Evolutionary conservation across 2,797 vertebrate genomes (phyloP), one percentile per base, ranked within the genome.

Genomic region (Rhinella marina): DNA sequence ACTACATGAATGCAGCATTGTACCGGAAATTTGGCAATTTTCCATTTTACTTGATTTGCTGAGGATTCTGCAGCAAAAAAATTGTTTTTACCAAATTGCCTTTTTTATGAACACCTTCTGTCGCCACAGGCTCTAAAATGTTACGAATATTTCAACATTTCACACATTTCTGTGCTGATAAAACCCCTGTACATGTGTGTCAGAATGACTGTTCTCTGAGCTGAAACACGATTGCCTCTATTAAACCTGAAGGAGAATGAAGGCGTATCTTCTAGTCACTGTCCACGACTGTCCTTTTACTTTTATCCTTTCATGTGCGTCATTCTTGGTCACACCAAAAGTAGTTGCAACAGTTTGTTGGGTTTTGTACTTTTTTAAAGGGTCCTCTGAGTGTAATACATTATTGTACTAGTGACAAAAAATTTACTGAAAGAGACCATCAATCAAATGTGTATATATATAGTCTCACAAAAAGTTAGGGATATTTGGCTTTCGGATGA

Each of bases 11-110:
- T 21, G 72, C 41, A 32, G 29, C 68, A 9, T 48, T 73, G 32
- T 73, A 23, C 7, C 32, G 10, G 1, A 73, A 50, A 19, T 17
- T 50, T 19, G 72, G 32, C 19, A 50, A 23, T 23, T 50, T 50
- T 73, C 32, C 19, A 77, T 77, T 77, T 52, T 13, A 54, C 50
- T n/a, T n/a, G 10, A 75, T 75, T 23, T 52, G 73, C 72, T 52
- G 41, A 77, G 19, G n/a, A 76, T n/a, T 76, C 73, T 52, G 41
- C 32, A 73, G 72, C 72, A 75, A 75, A 9, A 9, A 77, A 54
- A 25, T 54, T 14, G 75, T 25, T 77, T 54, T 77, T 77, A 52
- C 50, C 50, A 7, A n/a, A 12, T 25, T 25, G 75, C 23, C 23
- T 77, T n/a, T n/a, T 50, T 32, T n/a, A n/a, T 52, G 75, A 54